These are phyloP conservation scores for Megalopta genalis DNA, from an alignment of 1,140 invertebrate genomes.

Conservation along the genomic window DNA sequence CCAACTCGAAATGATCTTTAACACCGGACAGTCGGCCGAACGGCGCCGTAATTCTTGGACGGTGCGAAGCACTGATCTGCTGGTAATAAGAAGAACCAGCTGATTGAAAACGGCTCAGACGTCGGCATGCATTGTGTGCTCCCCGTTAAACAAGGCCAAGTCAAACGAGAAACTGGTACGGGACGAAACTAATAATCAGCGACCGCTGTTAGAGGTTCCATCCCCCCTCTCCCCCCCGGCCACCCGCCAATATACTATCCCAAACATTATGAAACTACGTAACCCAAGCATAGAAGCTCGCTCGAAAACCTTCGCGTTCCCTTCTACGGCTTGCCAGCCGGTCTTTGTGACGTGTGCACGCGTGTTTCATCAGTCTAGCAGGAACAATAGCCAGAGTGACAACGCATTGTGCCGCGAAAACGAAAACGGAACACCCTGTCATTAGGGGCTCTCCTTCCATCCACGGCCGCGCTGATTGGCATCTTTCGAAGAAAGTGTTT, in stretches of 20 bases:
- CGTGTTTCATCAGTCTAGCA: conserved; percentile 6
- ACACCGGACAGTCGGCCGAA: too few relatives aligned
- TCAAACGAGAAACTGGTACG: neutral
- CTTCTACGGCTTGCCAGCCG: neutral
- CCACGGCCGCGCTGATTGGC: neutral
- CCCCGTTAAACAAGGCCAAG: neutral
- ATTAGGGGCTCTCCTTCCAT: neutral
- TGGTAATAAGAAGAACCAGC: conserved; percentile 18
- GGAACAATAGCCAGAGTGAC: conserved; percentile 30
- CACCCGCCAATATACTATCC: neutral
- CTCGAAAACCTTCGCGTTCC: neutral
- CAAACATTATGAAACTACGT: neutral
- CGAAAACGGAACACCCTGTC: neutral
- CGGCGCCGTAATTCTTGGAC: too few relatives aligned
- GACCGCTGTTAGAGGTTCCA: neutral
- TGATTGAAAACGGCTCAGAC: conserved; percentile 22
- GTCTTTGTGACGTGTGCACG: neutral
- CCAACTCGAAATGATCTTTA: too few relatives aligned
- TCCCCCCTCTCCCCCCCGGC: too few relatives aligned
- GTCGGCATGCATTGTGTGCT: neutral
- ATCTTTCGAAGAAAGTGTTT: too few relatives aligned
- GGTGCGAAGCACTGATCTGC: too few relatives aligned
- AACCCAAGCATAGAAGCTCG: neutral
- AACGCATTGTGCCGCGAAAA: conserved; percentile 17
- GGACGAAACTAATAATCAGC: neutral